A percentile compares a stretch with the other conserved stretches of the same genome.
Evolutionary conservation across 1,140 invertebrate species (phyloP).

Genomic region (Mesaphorura yosii): DNA sequence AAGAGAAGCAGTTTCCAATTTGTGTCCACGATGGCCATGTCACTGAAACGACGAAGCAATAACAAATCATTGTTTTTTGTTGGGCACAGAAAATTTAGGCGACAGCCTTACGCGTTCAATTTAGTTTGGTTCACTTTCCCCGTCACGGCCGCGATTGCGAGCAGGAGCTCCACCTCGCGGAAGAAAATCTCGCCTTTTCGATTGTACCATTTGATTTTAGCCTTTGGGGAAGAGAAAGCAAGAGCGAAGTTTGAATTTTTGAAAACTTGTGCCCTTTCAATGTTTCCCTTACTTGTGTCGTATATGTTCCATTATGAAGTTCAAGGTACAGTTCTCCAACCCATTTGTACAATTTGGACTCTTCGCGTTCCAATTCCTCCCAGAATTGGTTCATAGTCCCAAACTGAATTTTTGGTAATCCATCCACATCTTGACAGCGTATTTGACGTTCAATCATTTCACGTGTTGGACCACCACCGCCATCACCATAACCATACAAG

Average conservation of each 20-base stretch:
- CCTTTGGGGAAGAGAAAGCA: conserved; percentile 30
- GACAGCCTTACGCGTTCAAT: not conserved
- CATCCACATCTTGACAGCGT: conserved; percentile 41
- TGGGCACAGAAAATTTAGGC: not conserved
- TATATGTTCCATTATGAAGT: conserved; percentile 47
- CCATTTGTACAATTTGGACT: conserved; percentile 39
- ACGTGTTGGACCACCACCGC: conserved; percentile 46
- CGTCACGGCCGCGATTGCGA: conserved; percentile 8
- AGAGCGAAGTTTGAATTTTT: not conserved
- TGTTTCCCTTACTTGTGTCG: conserved; percentile 39
- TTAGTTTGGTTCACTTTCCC: conserved; percentile 5
- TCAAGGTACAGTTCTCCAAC: conserved; percentile 45
- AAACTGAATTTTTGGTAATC: conserved; percentile 43
- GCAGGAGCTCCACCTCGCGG: conserved; percentile 34
- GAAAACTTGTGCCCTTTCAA: conserved; percentile 14
- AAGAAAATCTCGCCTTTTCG: conserved; percentile 40
- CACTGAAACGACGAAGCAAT: conserved; percentile 30
- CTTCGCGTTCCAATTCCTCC: conserved; percentile 36
- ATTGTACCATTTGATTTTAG: conserved; percentile 42
- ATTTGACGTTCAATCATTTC: conserved; percentile 41
- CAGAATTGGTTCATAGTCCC: too few relatives aligned
- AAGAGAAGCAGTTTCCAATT: conserved; percentile 44
- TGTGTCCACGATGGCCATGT: conserved; percentile 26
- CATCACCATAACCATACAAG: conserved; percentile 43
- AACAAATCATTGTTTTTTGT: not conserved